Evolutionary conservation across 92 coral and sea anemone species (phyloP).

Genomic region (Phenganax subtilis): DNA sequence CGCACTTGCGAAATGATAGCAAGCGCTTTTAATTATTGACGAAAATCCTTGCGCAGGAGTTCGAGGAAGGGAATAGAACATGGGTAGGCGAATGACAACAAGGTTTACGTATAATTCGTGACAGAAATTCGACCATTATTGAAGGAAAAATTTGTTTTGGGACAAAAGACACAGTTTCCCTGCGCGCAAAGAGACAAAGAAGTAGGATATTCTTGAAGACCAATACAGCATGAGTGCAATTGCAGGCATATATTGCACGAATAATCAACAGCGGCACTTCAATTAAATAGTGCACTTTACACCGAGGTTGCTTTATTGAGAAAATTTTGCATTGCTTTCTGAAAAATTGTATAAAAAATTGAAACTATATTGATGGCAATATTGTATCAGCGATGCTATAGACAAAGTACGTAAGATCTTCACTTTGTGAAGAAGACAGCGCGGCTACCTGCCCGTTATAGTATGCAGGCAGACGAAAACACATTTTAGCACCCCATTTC

Average conservation of each 20-base stretch:
- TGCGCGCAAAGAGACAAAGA: conserved; percentile 12
- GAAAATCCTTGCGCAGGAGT: not conserved
- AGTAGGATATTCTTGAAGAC: conserved; percentile 35
- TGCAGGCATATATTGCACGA: not conserved
- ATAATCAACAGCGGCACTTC: conserved; percentile 5
- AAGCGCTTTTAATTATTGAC: not conserved
- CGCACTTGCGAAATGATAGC: not conserved
- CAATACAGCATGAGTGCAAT: conserved; percentile 31
- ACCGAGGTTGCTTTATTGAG: not conserved
- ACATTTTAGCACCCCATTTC: too few species aligned
- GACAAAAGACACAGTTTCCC: conserved; percentile 19
- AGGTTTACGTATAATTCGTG: not conserved
- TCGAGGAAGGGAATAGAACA: not conserved
- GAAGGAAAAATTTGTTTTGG: conserved; percentile 7
- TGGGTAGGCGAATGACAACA: conserved; percentile 3
- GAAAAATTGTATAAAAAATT: not conserved
- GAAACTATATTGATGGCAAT: not conserved
- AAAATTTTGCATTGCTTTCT: not conserved
- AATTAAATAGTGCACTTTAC: not conserved
- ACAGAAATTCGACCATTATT: conserved; percentile 7
- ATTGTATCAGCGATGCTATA: too few species aligned
- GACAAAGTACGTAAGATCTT: too few species aligned
- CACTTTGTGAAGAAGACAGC: too few species aligned
- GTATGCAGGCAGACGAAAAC: too few species aligned
- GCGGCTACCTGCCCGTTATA: too few species aligned